Conservation (phyloP, 2,888 invertebrate genomes). For the Ophion slaviceki region DNA sequence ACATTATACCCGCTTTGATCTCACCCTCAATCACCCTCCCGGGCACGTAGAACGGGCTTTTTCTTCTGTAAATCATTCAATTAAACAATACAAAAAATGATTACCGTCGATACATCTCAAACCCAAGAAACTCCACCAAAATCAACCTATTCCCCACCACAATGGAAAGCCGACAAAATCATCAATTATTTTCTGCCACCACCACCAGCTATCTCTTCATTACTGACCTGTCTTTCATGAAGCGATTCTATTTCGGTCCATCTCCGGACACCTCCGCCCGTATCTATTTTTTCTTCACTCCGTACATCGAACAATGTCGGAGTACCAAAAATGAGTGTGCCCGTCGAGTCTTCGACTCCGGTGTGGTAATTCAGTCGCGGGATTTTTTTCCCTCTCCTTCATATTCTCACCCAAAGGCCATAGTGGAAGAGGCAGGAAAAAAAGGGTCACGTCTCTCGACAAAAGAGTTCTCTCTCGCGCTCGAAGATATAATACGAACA, state of each 20-base stretch:
- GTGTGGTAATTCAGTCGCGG: constrained; percentile 52
- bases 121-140: background rate
- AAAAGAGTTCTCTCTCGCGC: constrained; percentile 61
- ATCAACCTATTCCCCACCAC: background rate
- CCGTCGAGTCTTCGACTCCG: constrained; percentile 34
- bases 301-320: background rate
- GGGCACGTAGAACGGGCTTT: background rate
- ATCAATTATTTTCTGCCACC: background rate
- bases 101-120: background rate
- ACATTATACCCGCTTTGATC: background rate
- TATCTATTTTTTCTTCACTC: background rate
- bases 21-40: background rate
- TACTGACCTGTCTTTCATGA: background rate
- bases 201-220: constrained; percentile 17
- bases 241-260: background rate
- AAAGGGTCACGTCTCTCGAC: constrained; percentile 64
- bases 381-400: constrained; percentile 23
- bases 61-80: background rate
- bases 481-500: constrained; percentile 59
- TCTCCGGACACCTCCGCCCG: background rate
- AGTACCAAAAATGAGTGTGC: constrained; percentile 21
- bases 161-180: background rate
- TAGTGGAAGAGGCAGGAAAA: constrained; percentile 41
- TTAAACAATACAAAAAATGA: background rate
- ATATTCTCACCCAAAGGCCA: background rate